Percentiles rank a stretch among this genome's conserved stretches.
Evolutionary conservation across 2,888 invertebrate genomes (phyloP).

Genomic region (Criorhina ranunculi): DNA sequence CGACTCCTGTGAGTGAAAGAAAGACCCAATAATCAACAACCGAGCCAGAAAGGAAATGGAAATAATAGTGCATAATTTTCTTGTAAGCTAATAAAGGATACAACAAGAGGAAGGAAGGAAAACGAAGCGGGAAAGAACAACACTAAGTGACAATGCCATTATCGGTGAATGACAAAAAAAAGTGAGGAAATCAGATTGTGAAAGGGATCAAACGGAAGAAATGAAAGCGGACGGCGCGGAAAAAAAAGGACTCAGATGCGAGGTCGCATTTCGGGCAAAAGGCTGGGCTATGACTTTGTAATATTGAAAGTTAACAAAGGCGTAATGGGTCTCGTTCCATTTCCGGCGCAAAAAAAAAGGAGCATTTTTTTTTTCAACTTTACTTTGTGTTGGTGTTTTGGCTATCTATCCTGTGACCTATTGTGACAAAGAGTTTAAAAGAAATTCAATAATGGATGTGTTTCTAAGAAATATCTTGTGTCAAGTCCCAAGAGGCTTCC

Average conservation of each 20-base stretch:
- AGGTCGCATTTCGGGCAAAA: not conserved
- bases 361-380: slow-evolving; percentile 33
- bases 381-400: not conserved
- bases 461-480: no score
- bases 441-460: no score
- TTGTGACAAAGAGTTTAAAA: no score
- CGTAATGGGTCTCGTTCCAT: slow-evolving; percentile 40
- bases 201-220: slow-evolving; percentile 59
- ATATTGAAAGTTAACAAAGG: slow-evolving; percentile 24
- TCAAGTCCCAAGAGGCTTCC: no score
- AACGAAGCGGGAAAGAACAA: slow-evolving; percentile 17
- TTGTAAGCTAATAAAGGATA: slow-evolving; percentile 61
- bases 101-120: slow-evolving; percentile 32
- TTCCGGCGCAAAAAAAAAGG: slow-evolving; percentile 33
- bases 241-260: slow-evolving; percentile 24
- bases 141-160: slow-evolving; percentile 73
- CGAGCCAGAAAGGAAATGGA: slow-evolving; percentile 56
- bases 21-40: slow-evolving; percentile 47
- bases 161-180: slow-evolving; percentile 69
- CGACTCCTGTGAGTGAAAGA: no score
- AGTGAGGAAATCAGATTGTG: slow-evolving; percentile 68
- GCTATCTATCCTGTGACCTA: no score
- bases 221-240: slow-evolving; percentile 6
- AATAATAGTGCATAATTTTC: slow-evolving; percentile 71
- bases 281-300: not conserved